Evolutionary conservation across 2,888 invertebrate genomes (phyloP), one percentile per base, ranked within the genome.

Genomic region (Latrodectus elegans): DNA sequence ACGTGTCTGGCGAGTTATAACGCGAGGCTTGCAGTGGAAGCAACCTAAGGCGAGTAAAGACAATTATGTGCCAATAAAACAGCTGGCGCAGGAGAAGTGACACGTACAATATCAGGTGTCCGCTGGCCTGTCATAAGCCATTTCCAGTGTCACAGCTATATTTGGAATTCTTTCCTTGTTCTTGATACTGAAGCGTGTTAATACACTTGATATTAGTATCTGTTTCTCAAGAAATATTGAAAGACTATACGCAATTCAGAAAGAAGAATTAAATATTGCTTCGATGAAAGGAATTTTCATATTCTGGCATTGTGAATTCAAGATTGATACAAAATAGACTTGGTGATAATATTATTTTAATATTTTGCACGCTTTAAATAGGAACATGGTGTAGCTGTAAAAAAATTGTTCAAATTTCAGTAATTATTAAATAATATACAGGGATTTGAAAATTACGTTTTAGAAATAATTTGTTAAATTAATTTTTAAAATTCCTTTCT

Each of bases 11-110:
- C 15, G 65, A 60, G 60, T 60, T 49, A 76, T 76, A 76, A 76
- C 68, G 38, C 53, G 67, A 77, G 22, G 52, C 64, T 51, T 51
- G 15, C 15, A 52, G 17, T 60, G 49, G 65, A 60, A 65, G 51
- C 11, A 17, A 49, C 26, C n/a, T 15, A 52, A 26, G 17, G 71
- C 71, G 53, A 68, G 68, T 77, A 77, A 53, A 81, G 81, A 81
- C 81, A 81, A 81, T 81, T 81, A 81, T 73, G 68, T 74, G 81
- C 81, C 81, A 81, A 81, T 81, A 81, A 81, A 81, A 73, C 81
- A 81, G 81, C 81, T 81, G 81, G 55, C 73, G 73, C 73, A 38
- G 26, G 55, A 38, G 17, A 70, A 80, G 72, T 80, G 81, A 81
- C 81, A 74, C 67, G 74, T 38, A 73, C 73, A 74, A 81, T 81